Base-by-base conservation (phyloP, 2,888 invertebrate species). In the Oscheius onirici region DNA sequence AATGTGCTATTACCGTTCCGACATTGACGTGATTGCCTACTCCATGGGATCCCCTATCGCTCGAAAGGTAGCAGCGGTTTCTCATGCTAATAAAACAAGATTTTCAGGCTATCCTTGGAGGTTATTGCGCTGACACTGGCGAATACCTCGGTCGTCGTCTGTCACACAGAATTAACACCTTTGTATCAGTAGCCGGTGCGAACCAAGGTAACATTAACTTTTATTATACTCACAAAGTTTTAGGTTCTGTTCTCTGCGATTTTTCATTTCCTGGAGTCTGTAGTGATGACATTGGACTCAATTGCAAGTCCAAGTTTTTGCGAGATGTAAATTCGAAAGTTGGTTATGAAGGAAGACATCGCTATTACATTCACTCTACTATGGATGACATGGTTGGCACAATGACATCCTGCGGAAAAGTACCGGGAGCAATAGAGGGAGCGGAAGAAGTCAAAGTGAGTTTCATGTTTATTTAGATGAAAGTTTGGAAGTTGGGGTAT, bases 171-270 rank as follows among this genome's bases (percentile, higher is more conserved):
- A 72, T 83, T 28, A 77, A 81, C 65, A 79, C 83, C 2, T 83
- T 83, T 52, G 57, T 83, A 3, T 79, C 79, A 20, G 84, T 83
- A 8, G 83, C 84, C n/a, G 83, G 83, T 5, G 75, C 84, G 46
- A 83, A 83, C 22, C 24, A 66, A 17, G 66, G 66, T 66, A 43
- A 17, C n/a, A 2, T 22, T 0, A 5, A 11, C 2, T 43, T 61
- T 1, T 8, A 6, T 5, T 28, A 22, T 11, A 57, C 28, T 57
- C 28, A 28, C 26, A 26, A 57, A 52, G 6, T 41, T 60, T 78
- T 73, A 43, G 83, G 83, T 3, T 75, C 72, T 28, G 63, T 76
- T 2, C 65, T 81, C 10, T 83, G 83, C 52, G 63, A 83, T 22
- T 74, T 84, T 13, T 83, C 83, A 26, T 76, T 83, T 54, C 76